These are phyloP conservation scores for Drosophila elegans DNA, from an alignment of 1,140 invertebrate genomes.

Conservation along the genomic window DNA sequence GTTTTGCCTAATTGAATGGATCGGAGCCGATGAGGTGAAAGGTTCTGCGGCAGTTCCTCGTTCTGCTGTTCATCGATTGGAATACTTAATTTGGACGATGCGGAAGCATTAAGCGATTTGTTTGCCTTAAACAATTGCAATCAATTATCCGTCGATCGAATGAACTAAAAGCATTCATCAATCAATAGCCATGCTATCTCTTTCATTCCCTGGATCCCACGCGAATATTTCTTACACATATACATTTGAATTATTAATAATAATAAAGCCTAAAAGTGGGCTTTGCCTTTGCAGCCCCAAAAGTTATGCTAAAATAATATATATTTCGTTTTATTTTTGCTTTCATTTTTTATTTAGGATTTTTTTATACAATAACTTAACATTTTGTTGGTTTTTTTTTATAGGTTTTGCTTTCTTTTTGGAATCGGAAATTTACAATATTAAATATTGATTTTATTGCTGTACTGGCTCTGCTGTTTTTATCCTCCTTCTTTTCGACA, in stretches of 20 bases:
- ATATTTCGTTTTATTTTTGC: slow-evolving; percentile 9
- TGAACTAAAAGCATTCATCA: slow-evolving; percentile 49
- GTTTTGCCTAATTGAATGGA: slow-evolving; percentile 53
- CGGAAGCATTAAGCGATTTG: slow-evolving; percentile 55
- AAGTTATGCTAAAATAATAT: slow-evolving; percentile 23
- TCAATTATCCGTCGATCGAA: slow-evolving; percentile 36
- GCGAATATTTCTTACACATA: not conserved
- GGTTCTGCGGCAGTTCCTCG: slow-evolving; percentile 26
- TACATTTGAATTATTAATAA: not conserved
- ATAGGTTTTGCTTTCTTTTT: slow-evolving; percentile 62
- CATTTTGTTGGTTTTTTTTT: slow-evolving; percentile 61
- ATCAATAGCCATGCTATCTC: slow-evolving; percentile 13
- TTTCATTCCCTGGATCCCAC: slow-evolving; percentile 11
- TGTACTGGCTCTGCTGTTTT: slow-evolving; percentile 38
- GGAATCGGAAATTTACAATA: slow-evolving; percentile 84
- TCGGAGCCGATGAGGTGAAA: slow-evolving; percentile 43
- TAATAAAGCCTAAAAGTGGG: not conserved
- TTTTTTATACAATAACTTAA: slow-evolving; percentile 81
- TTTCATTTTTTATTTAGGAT: slow-evolving; percentile 65
- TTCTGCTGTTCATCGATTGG: slow-evolving; percentile 6
- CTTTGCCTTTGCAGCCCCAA: not conserved
- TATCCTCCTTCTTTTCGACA: slow-evolving; percentile 5
- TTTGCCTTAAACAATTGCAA: slow-evolving; percentile 57
- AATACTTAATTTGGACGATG: slow-evolving; percentile 28
- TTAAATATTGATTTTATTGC: slow-evolving; percentile 80